These are phyloP conservation scores for Cristatella mucedo DNA, from an alignment of 2,888 invertebrate species.

Conservation along the genomic window DNA sequence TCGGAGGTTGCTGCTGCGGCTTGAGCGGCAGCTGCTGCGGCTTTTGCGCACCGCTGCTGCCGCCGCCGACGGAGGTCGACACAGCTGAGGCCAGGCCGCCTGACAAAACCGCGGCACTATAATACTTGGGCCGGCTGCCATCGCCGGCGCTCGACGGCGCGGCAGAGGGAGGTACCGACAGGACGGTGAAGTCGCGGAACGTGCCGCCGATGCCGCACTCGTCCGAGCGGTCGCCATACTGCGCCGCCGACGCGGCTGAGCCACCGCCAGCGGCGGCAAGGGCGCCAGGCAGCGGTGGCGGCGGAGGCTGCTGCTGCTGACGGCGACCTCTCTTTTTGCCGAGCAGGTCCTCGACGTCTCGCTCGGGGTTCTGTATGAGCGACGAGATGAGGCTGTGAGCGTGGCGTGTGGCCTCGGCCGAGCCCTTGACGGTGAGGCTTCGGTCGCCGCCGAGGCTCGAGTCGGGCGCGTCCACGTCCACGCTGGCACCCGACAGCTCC, in stretches of 20 bases:
- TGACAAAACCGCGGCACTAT: too few relatives aligned
- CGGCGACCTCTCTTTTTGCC: conserved; percentile 15
- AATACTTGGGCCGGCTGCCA: too few relatives aligned
- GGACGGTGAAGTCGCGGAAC: too few relatives aligned
- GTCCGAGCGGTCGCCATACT: conserved; percentile 11
- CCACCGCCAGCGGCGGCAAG: conserved; percentile 24
- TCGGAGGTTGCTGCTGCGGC: too few relatives aligned
- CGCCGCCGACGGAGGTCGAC: too few relatives aligned
- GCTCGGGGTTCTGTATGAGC: conserved; percentile 81
- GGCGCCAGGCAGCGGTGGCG: conserved; percentile 16
- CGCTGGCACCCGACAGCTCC: conserved; percentile 87
- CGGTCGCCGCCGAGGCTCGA: conserved; percentile 42
- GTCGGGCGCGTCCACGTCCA: conserved; percentile 90
- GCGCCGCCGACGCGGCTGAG: conserved; percentile 10
- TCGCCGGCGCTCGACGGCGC: too few relatives aligned
- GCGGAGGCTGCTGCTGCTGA: conserved; percentile 8
- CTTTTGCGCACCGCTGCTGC: too few relatives aligned
- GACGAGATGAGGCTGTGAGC: conserved; percentile 77
- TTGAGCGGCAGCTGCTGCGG: too few relatives aligned
- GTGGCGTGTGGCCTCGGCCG: conserved; percentile 75
- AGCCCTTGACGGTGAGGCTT: conserved; percentile 75
- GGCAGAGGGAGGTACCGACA: too few relatives aligned
- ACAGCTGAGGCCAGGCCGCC: too few relatives aligned
- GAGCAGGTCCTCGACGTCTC: conserved; percentile 27
- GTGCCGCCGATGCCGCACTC: too few relatives aligned